Conservation (phyloP, 2,113 vertebrate species). For the Corynorhinus townsendii region DNA sequence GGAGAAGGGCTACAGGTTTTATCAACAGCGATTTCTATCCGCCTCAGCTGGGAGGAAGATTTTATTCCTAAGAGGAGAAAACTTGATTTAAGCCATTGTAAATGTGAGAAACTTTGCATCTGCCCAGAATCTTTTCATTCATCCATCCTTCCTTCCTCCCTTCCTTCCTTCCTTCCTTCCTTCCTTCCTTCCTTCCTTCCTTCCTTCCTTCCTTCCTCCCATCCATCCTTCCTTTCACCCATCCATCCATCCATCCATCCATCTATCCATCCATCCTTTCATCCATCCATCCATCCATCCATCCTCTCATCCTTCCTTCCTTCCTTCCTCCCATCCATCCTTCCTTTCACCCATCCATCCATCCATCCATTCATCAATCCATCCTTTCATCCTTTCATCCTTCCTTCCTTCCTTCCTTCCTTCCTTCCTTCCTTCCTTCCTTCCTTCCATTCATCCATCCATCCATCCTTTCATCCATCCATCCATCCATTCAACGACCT, state of each 20-base stretch:
- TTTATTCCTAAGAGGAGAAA: not conserved
- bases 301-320: not conserved
- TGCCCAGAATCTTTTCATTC: not conserved
- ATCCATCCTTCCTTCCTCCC: not conserved
- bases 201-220: too few relatives aligned
- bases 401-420: too few relatives aligned
- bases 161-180: not conserved
- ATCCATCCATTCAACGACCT: not conserved
- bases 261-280: not conserved
- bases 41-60: not conserved
- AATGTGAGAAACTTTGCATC: not conserved
- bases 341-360: not conserved
- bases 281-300: not conserved
- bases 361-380: too few relatives aligned
- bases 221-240: accelerated
- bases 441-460: not conserved
- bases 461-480: too few relatives aligned
- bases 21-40: not conserved
- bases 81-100: not conserved
- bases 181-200: too few relatives aligned
- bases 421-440: not conserved
- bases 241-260: not conserved
- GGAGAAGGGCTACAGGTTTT: not conserved
- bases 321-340: not conserved
- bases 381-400: too few relatives aligned